Percentiles rank a stretch among this genome's conserved stretches.
Conservation (phyloP, 2,113 vertebrate genomes). For the Sylvia atricapilla region DNA sequence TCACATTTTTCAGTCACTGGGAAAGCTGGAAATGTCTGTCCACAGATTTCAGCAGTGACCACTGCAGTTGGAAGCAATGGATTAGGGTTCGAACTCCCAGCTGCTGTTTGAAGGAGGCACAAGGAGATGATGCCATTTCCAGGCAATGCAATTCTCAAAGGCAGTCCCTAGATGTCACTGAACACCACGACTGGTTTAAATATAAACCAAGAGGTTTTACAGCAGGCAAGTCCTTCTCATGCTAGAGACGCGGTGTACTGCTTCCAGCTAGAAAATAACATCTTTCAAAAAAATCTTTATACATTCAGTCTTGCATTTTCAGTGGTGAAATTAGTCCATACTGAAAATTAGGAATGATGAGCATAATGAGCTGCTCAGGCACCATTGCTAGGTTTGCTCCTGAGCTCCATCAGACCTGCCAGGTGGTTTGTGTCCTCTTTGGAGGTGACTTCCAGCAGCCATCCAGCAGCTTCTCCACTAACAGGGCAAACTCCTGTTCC, state of each 20-base stretch:
- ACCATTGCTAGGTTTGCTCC: neutral
- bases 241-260: neutral
- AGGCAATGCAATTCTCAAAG: slow-evolving; percentile 9
- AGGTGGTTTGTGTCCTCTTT: neutral
- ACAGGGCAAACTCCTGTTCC: neutral
- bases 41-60: neutral
- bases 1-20: neutral
- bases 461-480: neutral
- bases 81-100: neutral
- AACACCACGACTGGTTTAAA: slow-evolving; percentile 33
- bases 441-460: neutral
- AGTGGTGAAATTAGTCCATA: neutral
- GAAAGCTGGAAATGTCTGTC: neutral
- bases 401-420: neutral
- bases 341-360: neutral
- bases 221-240: neutral
- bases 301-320: neutral
- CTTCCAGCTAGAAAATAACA: neutral
- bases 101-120: neutral
- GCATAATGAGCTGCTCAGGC: neutral
- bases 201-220: neutral
- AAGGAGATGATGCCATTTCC: neutral
- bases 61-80: accelerated
- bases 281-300: neutral
- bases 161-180: slow-evolving; percentile 70